Base-by-base conservation (phyloP, 2,113 vertebrate genomes). In the Chelonoidis abingdonii region DNA sequence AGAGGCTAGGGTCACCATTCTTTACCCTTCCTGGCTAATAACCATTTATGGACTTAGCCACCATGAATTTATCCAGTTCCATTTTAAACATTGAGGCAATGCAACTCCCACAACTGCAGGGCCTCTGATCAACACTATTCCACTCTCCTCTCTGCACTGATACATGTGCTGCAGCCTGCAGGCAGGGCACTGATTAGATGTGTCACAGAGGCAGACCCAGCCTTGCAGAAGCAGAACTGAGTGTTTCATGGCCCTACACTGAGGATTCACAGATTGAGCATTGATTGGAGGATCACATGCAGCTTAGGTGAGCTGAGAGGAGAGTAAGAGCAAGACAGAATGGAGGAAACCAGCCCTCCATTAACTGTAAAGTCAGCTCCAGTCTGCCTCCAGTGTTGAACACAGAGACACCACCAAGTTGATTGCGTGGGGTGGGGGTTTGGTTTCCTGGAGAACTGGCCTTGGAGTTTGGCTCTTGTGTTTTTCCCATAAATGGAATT, bases 61-160 rank as follows among this genome's bases (percentile, higher is more conserved):
- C 44, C 44, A 44, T 44, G 44, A 44, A 44, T 44, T 44, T 44
- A 44, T 44, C 44, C 44, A 44, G 44, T 44, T 44, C 44, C 44
- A 6, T 44, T 44, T 44, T 44, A 44, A 44, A 44, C 62, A n/a
- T 10, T 49, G 47, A 1, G 24, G 91, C 14, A 47, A 17, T 27
- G 0, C 0, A 38, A 3, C 80, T 75, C 38, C 44, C n/a, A 6
- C 47, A 6, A 50, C 0, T 3, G 19, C 1, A 1, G 38, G 29
- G 14, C 75, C 19, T 24, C 50, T 4, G 54, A 44, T 41, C 29
- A 52, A 10, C 31, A 44, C 22, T 44, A 47, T 78, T 78, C 75
- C 11, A 12, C 13, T 78, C 75, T 78, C 41, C 41, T 14, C 41
- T 78, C 12, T 47, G 41, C 22, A 47, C 21, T 47, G 75, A 44